Evolutionary conservation across 1,140 invertebrate species (phyloP).

Genomic region (Scaptomyza graminum): DNA sequence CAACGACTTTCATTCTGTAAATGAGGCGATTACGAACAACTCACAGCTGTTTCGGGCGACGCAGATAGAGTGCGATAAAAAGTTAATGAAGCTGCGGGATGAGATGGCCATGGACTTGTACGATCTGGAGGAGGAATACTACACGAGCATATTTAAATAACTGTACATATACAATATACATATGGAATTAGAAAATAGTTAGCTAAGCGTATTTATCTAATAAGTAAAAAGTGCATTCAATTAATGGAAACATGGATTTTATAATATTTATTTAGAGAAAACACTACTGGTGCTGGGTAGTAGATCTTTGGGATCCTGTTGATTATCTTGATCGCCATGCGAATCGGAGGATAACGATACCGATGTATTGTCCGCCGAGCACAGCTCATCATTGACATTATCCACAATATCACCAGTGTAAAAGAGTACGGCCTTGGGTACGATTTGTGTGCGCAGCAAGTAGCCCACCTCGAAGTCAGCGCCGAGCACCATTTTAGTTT

Average conservation of each 20-base stretch:
- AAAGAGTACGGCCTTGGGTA: conserved; percentile 95
- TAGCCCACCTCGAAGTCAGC: conserved; percentile 98
- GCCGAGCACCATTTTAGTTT: conserved; percentile 84
- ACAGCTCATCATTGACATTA: conserved; percentile 48
- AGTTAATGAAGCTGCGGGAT: conserved; percentile 95
- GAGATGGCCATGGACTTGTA: conserved; percentile 98
- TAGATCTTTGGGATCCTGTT: not conserved
- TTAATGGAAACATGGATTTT: conserved; percentile 3
- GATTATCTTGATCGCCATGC: conserved; percentile 25
- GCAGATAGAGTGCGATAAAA: conserved; percentile 96
- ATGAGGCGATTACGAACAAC: conserved; percentile 96
- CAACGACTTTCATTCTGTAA: conserved; percentile 98
- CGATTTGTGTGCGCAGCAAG: conserved; percentile 95
- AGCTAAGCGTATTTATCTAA: conserved; percentile 8
- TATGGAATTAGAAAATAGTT: not conserved
- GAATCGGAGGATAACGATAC: conserved; percentile 35
- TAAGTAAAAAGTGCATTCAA: not conserved
- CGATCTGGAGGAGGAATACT: conserved; percentile 99
- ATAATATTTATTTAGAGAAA: conserved; percentile 22
- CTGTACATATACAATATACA: not conserved
- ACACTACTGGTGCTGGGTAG: conserved; percentile 6
- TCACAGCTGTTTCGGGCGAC: conserved; percentile 94
- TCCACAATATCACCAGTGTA: conserved; percentile 93
- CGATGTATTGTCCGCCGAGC: conserved; percentile 32
- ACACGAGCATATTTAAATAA: conserved; percentile 96